Percentiles rank a stretch among this genome's conserved stretches.
phyloP scores from a whole-genome alignment of 2,888 invertebrate genomes.

The Sialis fuliginosa region DNA sequence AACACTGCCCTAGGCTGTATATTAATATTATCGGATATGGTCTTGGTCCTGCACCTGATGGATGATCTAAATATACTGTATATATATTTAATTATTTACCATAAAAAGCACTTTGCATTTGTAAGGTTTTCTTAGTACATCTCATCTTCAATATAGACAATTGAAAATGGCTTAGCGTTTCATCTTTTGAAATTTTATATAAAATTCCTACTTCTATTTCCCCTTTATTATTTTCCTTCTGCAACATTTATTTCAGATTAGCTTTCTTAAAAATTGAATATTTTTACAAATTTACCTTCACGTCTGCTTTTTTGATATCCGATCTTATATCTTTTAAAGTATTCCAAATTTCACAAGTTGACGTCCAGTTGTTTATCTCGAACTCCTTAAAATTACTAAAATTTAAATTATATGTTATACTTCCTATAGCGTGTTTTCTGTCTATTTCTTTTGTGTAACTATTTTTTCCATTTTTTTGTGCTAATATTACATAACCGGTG shows the following conservation, averaged over 20 bases:
- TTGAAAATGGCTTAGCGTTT: conserved; percentile 41
- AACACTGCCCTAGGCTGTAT: too few relatives aligned
- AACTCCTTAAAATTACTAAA: conserved; percentile 41
- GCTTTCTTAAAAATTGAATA: not conserved
- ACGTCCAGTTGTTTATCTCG: conserved; percentile 37
- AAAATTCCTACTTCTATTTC: conserved; percentile 44
- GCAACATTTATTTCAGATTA: conserved; percentile 13
- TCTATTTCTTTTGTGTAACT: conserved; percentile 18
- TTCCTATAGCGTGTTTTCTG: conserved; percentile 46
- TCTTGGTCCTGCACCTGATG: too few relatives aligned
- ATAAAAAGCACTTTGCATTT: conserved; percentile 47
- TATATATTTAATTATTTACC: conserved; percentile 22
- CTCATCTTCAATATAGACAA: conserved; percentile 42
- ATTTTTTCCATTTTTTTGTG: conserved; percentile 14
- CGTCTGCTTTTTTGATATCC: not conserved
- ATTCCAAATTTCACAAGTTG: conserved; percentile 54
- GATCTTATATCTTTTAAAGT: conserved; percentile 25
- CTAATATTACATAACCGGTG: conserved; percentile 48
- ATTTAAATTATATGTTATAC: conserved; percentile 49
- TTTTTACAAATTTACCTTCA: not conserved
- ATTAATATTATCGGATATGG: too few relatives aligned
- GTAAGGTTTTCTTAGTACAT: conserved; percentile 54
- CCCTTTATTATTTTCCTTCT: conserved; percentile 52
- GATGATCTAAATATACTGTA: too few relatives aligned
- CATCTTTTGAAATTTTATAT: conserved; percentile 47